A percentile compares a stretch with the other conserved stretches of the same genome.
Evolutionary conservation across 2,888 invertebrate genomes (phyloP).

Genomic region (Marronus borbonicus): DNA sequence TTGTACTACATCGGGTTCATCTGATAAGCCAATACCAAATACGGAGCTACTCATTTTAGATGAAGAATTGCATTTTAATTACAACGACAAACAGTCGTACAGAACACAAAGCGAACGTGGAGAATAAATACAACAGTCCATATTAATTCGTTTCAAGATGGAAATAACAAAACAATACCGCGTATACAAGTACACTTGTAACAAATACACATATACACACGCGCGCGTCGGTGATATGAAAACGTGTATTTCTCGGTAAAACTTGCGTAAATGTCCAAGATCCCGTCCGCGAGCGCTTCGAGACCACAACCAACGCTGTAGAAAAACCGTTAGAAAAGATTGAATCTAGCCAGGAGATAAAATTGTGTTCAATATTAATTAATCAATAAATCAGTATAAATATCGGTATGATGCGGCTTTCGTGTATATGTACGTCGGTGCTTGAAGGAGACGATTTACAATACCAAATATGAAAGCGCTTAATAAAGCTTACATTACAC

Average conservation of each 20-base stretch:
- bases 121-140: conserved; percentile 6
- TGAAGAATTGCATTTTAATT: conserved; percentile 40
- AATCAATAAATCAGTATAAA: conserved; percentile 39
- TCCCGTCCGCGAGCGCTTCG: neutral
- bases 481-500: conserved; percentile 42
- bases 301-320: neutral
- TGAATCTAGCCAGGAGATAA: conserved; percentile 24
- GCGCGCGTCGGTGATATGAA: neutral
- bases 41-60: conserved; percentile 20
- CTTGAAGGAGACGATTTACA: conserved; percentile 19
- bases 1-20: neutral
- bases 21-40: conserved; percentile 24
- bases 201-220: neutral
- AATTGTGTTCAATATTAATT: conserved; percentile 39
- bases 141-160: conserved; percentile 4
- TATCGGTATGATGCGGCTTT: conserved; percentile 9
- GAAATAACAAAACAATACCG: conserved; percentile 9
- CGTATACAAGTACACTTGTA: neutral
- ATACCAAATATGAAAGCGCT: conserved; percentile 42
- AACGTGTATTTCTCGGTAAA: conserved; percentile 30
- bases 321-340: conserved; percentile 32
- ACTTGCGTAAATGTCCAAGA: conserved; percentile 22
- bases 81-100: conserved; percentile 12
- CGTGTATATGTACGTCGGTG: neutral
- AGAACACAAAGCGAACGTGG: neutral